phyloP scores from a whole-genome alignment of 2,113 vertebrate species.

The Callospermophilus lateralis region DNA sequence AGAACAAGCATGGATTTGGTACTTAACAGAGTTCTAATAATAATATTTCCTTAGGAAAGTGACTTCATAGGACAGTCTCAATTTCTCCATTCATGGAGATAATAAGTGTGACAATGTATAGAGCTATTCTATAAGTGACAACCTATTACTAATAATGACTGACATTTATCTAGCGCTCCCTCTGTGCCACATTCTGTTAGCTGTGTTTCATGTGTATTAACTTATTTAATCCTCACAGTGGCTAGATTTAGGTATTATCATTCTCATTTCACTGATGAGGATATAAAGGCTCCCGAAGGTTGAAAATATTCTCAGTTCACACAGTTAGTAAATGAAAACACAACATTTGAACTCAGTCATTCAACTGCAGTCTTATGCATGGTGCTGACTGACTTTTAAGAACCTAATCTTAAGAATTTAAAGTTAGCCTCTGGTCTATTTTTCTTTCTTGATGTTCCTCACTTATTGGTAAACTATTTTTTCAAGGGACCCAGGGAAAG shows the following conservation, averaged over 20 bases:
- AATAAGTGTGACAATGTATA: background rate
- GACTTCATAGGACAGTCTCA: background rate
- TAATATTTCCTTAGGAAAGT: background rate
- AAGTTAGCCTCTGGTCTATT: background rate
- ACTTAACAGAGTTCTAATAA: constrained; percentile 16
- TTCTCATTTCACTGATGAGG: background rate
- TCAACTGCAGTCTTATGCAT: background rate
- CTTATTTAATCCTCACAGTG: background rate
- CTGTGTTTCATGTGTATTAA: background rate
- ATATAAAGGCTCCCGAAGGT: background rate
- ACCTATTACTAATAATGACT: background rate
- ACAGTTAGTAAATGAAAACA: background rate
- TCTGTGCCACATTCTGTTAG: background rate
- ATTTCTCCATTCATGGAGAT: background rate
- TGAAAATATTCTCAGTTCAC: background rate
- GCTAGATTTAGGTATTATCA: background rate
- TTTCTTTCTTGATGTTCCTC: background rate
- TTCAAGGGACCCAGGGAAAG: background rate
- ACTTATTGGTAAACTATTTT: background rate
- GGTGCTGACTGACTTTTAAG: background rate
- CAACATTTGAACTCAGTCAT: background rate
- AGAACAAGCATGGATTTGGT: background rate
- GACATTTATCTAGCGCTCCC: background rate
- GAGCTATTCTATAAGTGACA: background rate
- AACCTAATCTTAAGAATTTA: background rate